Evolutionary conservation across 2,113 vertebrate genomes (phyloP).

Genomic region (Pampusana beccarii): DNA sequence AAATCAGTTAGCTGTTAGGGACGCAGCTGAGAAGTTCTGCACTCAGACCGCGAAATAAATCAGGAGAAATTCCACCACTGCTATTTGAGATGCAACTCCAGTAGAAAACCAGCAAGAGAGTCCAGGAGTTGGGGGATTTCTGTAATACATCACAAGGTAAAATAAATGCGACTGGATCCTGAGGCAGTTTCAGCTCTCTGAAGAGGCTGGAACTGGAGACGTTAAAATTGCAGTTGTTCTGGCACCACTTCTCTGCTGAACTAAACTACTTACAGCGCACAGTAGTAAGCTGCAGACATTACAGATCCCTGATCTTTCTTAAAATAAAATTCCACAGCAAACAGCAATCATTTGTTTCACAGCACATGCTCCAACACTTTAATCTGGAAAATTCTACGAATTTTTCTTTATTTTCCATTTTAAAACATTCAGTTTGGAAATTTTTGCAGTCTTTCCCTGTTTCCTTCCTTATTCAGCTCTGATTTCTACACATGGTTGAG

Average conservation of each 20-base stretch:
- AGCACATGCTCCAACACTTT: background rate
- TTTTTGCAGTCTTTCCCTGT: background rate
- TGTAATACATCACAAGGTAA: background rate
- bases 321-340: background rate
- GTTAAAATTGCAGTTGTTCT: background rate
- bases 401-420: background rate
- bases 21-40: background rate
- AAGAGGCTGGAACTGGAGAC: background rate
- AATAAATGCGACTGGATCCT: background rate
- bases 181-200: background rate
- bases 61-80: background rate
- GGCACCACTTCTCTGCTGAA: background rate
- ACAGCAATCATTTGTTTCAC: background rate
- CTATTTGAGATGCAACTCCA: background rate
- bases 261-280: background rate
- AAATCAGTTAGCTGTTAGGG: background rate
- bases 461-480: background rate
- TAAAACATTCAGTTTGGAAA: background rate
- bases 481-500: background rate
- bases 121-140: background rate
- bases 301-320: background rate
- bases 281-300: background rate
- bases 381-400: background rate
- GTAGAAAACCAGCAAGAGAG: background rate
- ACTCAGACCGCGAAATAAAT: background rate